Conservation (phyloP, 2,888 invertebrate species). For the Metalampra italica region DNA sequence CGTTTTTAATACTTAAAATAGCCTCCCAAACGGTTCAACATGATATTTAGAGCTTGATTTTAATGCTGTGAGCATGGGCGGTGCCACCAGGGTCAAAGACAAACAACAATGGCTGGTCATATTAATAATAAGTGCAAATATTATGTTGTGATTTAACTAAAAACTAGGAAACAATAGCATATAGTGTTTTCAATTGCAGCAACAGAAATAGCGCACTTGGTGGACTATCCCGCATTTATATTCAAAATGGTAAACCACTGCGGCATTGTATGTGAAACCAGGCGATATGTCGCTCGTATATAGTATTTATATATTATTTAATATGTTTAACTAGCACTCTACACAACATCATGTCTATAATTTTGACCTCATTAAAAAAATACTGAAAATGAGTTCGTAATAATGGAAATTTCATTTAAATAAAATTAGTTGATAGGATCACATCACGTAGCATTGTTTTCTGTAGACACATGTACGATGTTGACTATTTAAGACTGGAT, state of each 20-base stretch:
- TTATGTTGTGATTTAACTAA: conserved; percentile 51
- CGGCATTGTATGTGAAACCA: conserved; percentile 34
- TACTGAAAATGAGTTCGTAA: neutral
- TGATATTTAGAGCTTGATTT: too few relatives aligned
- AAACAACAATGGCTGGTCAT: conserved; percentile 48
- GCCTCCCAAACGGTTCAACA: conserved; percentile 30
- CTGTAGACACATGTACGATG: too few relatives aligned
- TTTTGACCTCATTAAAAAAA: neutral
- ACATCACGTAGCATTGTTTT: too few relatives aligned
- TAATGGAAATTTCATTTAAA: too few relatives aligned
- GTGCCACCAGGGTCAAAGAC: conserved; percentile 10
- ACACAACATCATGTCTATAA: conserved; percentile 21
- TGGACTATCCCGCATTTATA: conserved; percentile 24
- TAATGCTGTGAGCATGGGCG: too few relatives aligned
- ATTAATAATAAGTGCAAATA: conserved; percentile 54
- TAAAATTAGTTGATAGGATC: too few relatives aligned
- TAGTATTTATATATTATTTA: conserved; percentile 18
- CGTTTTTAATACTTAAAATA: conserved; percentile 35
- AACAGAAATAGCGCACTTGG: conserved; percentile 39
- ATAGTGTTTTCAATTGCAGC: conserved; percentile 32
- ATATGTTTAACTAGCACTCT: conserved; percentile 29
- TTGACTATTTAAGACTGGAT: too few relatives aligned
- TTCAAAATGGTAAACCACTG: conserved; percentile 8
- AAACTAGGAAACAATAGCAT: conserved; percentile 43
- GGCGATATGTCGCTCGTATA: conserved; percentile 18